phyloP scores from a whole-genome alignment of 1,140 invertebrate genomes.

The Zaprionus lachaisei region DNA sequence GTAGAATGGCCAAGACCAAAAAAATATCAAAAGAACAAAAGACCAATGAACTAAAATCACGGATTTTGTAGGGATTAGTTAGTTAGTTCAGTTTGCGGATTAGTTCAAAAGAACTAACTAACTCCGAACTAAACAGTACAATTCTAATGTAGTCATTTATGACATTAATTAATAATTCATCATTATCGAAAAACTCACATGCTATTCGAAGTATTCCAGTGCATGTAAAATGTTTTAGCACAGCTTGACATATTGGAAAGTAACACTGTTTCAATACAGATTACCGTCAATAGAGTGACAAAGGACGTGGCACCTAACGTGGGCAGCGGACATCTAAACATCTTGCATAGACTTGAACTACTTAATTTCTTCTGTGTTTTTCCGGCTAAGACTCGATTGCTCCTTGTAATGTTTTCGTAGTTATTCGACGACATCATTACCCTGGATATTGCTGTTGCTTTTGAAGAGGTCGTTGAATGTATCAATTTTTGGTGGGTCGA shows the following conservation, averaged over 20 bases:
- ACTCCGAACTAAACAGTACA: too few relatives aligned
- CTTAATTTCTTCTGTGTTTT: not conserved
- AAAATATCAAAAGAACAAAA: too few relatives aligned
- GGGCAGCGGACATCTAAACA: slow-evolving; percentile 69
- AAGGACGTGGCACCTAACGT: slow-evolving; percentile 86
- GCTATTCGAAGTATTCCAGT: slow-evolving; percentile 94
- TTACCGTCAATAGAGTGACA: slow-evolving; percentile 89
- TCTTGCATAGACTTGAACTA: slow-evolving; percentile 42
- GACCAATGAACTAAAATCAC: too few relatives aligned
- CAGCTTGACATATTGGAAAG: slow-evolving; percentile 90
- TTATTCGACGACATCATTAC: not conserved
- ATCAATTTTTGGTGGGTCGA: not conserved
- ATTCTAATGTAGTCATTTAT: not conserved
- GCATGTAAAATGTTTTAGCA: slow-evolving; percentile 93
- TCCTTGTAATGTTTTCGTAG: slow-evolving; percentile 1
- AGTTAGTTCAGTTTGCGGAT: too few relatives aligned
- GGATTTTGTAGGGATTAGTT: too few relatives aligned
- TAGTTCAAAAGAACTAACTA: too few relatives aligned
- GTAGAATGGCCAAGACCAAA: too few relatives aligned
- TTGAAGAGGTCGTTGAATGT: not conserved
- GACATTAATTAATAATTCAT: too few relatives aligned
- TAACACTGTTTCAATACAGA: slow-evolving; percentile 91
- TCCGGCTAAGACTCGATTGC: slow-evolving; percentile 8
- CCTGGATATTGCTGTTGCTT: not conserved
- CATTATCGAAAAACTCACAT: slow-evolving; percentile 86